These are phyloP conservation scores for Drosophila bipectinata DNA, from an alignment of 1,140 invertebrate species.

Conservation along the genomic window DNA sequence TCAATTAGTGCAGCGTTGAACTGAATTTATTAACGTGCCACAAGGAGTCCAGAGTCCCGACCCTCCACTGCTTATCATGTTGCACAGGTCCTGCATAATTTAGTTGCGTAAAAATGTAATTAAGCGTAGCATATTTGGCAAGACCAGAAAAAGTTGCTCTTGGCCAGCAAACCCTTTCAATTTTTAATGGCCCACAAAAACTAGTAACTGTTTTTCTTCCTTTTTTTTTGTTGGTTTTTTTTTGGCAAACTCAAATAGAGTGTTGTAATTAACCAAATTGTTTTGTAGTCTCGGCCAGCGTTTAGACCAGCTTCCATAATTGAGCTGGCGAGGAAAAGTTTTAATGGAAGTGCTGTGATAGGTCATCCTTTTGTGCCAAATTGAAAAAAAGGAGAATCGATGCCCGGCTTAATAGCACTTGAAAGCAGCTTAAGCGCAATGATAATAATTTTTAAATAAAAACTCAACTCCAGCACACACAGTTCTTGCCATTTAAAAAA, in stretches of 20 bases:
- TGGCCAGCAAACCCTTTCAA: constrained; percentile 47
- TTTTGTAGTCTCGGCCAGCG: constrained; percentile 44
- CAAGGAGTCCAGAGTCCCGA: background rate
- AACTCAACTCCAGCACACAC: constrained; percentile 3
- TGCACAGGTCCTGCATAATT: constrained; percentile 77
- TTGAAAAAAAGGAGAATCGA: constrained; percentile 21
- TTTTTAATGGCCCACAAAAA: constrained; percentile 67
- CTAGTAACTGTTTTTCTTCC: constrained; percentile 14
- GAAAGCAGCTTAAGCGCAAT: constrained; percentile 45
- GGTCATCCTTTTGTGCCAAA: constrained; percentile 7
- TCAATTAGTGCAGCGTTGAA: constrained; percentile 69
- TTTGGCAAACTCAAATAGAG: constrained; percentile 56
- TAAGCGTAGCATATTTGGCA: constrained; percentile 64
- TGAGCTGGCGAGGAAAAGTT: constrained; percentile 15
- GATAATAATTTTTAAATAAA: constrained; percentile 43
- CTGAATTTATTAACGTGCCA: constrained; percentile 66
- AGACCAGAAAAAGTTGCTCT: constrained; percentile 43
- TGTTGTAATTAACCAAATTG: constrained; percentile 69
- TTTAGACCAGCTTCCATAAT: constrained; percentile 35
- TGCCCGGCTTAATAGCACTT: constrained; percentile 44
- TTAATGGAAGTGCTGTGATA: constrained; percentile 33
- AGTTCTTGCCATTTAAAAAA: constrained; percentile 55
- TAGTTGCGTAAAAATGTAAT: constrained; percentile 75
- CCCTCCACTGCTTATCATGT: constrained; percentile 62
- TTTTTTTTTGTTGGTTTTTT: constrained; percentile 17